Conservation (phyloP, 2,888 invertebrate genomes). For the Deroplatys truncata region DNA sequence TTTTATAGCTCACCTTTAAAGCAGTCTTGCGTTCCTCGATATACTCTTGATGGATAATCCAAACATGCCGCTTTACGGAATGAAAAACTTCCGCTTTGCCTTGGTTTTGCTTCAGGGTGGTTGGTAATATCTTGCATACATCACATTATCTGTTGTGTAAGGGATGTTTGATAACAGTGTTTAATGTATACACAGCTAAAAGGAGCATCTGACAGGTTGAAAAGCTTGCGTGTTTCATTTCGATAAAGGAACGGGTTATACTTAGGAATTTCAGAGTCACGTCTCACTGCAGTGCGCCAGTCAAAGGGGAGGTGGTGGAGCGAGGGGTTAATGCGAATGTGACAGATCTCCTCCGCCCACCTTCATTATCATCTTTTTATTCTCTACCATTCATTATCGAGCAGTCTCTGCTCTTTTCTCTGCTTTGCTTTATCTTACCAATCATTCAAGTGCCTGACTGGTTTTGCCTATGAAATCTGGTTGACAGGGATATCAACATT, state of each 20-base stretch:
- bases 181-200: not conserved
- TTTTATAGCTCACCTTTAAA: too few relatives aligned
- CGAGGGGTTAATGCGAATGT: not conserved
- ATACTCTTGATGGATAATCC: not conserved
- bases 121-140: not conserved
- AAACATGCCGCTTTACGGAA: not conserved
- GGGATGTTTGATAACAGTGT: not conserved
- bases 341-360: not conserved
- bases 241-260: not conserved
- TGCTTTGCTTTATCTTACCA: not conserved
- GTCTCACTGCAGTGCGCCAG: not conserved
- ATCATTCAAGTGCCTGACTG: not conserved
- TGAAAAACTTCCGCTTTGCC: not conserved
- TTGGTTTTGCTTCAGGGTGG: not conserved
- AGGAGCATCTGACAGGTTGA: not conserved
- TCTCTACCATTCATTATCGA: constrained; percentile 1
- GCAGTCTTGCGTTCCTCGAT: not conserved
- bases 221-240: not conserved
- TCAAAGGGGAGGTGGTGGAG: not conserved
- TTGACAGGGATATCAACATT: not conserved
- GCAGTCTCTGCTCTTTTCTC: not conserved
- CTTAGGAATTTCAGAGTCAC: not conserved
- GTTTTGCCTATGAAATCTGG: not conserved
- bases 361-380: constrained; percentile 15
- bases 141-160: not conserved